phyloP scores from a whole-genome alignment of 2,113 vertebrate genomes.

The Pogonocichla stellata region DNA sequence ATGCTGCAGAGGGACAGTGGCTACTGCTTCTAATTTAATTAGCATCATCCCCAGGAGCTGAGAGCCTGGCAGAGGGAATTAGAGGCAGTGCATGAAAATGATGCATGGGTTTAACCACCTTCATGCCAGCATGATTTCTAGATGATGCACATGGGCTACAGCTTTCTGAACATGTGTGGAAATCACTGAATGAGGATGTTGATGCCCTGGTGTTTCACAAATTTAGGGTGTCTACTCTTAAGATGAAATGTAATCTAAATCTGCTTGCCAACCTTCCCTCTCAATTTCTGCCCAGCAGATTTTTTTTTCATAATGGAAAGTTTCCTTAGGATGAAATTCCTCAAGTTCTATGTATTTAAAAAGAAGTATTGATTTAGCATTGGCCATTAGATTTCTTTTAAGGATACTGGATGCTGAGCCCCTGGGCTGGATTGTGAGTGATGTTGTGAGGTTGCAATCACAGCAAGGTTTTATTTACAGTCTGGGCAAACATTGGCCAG shows the following conservation, averaged over 20 bases:
- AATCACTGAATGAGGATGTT: not conserved
- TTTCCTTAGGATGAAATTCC: not conserved
- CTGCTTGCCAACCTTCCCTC: not conserved
- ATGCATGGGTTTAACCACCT: not conserved
- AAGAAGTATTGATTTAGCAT: not conserved
- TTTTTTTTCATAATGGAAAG: not conserved
- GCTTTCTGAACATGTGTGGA: not conserved
- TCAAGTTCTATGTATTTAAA: not conserved
- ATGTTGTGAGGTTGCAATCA: not conserved
- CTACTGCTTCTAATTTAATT: not conserved
- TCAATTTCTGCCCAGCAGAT: not conserved
- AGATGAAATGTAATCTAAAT: not conserved
- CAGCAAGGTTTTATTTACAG: not conserved
- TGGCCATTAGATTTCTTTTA: not conserved
- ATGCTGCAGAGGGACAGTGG: not conserved
- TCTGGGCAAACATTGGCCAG: not conserved
- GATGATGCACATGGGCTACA: fast-evolving
- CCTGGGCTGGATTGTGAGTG: not conserved
- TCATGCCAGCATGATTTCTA: not conserved
- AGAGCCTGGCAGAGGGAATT: not conserved
- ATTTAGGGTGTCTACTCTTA: not conserved
- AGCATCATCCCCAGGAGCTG: not conserved
- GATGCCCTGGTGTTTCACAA: not conserved
- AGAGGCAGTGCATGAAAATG: not conserved
- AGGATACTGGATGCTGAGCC: not conserved